Conservation (phyloP, 2,797 vertebrate species). For the Florisuga fusca region DNA sequence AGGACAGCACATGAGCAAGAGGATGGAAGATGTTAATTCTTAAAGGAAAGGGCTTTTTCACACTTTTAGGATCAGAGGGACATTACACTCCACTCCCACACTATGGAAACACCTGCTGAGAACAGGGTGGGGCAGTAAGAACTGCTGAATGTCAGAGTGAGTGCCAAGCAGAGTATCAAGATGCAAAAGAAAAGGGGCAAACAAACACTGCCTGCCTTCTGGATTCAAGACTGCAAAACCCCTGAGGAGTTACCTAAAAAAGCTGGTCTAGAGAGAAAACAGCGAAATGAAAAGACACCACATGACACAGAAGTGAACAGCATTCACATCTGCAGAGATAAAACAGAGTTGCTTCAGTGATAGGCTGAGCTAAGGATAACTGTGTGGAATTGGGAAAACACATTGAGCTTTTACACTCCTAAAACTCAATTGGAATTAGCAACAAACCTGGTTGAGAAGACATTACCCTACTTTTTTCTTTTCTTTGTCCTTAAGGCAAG, state of each 20-base stretch:
- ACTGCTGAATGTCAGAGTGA: neutral
- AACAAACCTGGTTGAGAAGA: neutral
- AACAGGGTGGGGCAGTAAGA: neutral
- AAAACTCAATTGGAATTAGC: neutral
- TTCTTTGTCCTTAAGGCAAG: neutral
- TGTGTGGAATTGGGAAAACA: neutral
- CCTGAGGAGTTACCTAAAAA: neutral
- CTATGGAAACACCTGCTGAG: neutral
- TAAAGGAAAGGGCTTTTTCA: slow-evolving; percentile 16
- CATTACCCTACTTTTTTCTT: neutral
- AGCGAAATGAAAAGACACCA: neutral
- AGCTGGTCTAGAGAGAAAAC: neutral
- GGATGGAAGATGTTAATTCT: neutral
- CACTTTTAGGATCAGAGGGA: neutral
- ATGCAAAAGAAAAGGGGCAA: neutral
- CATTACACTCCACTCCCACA: neutral
- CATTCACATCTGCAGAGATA: neutral
- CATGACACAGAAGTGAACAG: neutral
- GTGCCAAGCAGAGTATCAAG: neutral
- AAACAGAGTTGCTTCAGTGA: neutral
- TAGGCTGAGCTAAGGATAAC: neutral
- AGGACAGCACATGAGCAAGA: neutral
- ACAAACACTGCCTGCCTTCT: neutral
- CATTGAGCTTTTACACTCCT: neutral
- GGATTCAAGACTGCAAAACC: neutral